Conservation (phyloP, 2,113 vertebrate species). For the Aptenodytes patagonicus region DNA sequence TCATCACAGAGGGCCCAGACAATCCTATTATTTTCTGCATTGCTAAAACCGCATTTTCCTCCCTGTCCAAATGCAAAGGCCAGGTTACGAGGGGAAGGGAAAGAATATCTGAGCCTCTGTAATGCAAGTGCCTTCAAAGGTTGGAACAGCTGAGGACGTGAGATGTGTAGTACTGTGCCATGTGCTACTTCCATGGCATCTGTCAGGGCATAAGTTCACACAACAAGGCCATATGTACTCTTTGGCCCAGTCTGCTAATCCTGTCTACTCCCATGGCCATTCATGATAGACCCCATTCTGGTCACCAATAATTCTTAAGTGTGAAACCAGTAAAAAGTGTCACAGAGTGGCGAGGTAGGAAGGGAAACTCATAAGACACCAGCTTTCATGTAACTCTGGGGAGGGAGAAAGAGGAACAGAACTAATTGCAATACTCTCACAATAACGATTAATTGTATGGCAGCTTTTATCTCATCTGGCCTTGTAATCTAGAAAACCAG, state of each 20-base stretch:
- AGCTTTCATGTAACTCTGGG: accelerated
- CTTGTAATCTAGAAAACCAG: not conserved
- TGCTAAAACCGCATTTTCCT: not conserved
- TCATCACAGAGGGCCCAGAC: not conserved
- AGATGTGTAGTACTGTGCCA: not conserved
- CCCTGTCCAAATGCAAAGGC: not conserved
- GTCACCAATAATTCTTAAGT: not conserved
- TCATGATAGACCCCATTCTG: not conserved
- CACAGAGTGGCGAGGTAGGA: not conserved
- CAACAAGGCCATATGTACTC: not conserved
- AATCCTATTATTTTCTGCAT: not conserved
- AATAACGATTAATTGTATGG: not conserved
- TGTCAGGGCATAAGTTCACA: not conserved
- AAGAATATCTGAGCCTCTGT: not conserved
- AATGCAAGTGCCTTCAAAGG: not conserved
- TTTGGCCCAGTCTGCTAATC: not conserved
- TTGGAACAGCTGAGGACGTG: not conserved
- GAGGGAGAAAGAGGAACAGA: not conserved
- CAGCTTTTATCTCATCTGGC: not conserved
- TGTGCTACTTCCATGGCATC: not conserved
- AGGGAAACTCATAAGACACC: not conserved
- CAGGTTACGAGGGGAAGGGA: accelerated
- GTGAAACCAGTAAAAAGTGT: not conserved
- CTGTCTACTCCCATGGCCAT: not conserved
- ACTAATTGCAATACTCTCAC: not conserved